Evolutionary conservation across 2,113 vertebrate species (phyloP).

Genomic region (Gnathonemus echidnorhynchus): DNA sequence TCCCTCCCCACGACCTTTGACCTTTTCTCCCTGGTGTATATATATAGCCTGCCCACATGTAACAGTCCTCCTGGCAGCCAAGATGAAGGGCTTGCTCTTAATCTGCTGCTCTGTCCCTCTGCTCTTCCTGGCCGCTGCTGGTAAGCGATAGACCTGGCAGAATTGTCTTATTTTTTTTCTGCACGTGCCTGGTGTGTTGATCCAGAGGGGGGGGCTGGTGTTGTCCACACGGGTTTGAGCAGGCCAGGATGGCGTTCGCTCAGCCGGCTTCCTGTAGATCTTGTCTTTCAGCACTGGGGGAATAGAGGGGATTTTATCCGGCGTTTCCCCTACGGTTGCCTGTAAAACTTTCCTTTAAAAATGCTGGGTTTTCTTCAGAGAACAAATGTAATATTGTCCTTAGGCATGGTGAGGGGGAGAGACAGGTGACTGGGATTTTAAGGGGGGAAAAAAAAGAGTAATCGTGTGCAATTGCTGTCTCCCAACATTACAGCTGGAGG

Average conservation of each 20-base stretch:
- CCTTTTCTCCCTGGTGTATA: slow-evolving; percentile 52
- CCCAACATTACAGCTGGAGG: not conserved
- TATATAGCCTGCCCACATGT: slow-evolving; percentile 33
- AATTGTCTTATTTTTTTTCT: not conserved
- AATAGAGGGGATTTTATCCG: not conserved
- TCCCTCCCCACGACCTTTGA: slow-evolving; percentile 43
- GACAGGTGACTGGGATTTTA: not conserved
- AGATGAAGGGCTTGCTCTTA: slow-evolving; percentile 53
- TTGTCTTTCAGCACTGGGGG: not conserved
- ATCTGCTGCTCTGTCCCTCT: slow-evolving; percentile 50
- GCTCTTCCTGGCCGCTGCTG: slow-evolving; percentile 49
- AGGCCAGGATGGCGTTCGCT: not conserved
- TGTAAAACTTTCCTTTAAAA: not conserved
- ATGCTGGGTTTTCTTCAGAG: not conserved
- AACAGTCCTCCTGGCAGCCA: slow-evolving; percentile 50
- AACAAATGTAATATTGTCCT: not conserved
- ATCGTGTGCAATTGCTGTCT: not conserved
- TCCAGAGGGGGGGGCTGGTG: not conserved
- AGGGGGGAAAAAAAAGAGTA: not conserved
- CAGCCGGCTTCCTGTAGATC: not conserved
- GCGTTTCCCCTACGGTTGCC: not conserved
- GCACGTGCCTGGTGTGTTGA: not conserved
- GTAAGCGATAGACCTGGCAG: slow-evolving; percentile 34
- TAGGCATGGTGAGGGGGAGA: not conserved
- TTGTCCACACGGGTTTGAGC: not conserved